phyloP scores from a whole-genome alignment of 2,888 invertebrate species.

The Craniophora ligustri region DNA sequence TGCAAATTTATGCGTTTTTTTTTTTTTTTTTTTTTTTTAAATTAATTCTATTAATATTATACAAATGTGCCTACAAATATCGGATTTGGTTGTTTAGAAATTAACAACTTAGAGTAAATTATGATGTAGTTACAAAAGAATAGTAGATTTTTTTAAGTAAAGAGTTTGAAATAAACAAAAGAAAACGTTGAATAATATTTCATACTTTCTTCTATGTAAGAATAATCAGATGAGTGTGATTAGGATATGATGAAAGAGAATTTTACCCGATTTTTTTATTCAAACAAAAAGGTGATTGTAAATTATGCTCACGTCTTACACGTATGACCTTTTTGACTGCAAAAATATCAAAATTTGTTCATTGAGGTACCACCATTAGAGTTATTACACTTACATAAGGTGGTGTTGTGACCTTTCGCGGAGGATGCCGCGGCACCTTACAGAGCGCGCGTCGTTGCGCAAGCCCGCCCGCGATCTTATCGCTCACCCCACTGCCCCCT shows the following conservation, averaged over 20 bases:
- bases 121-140: too few relatives aligned
- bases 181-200: too few relatives aligned
- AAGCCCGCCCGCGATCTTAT: constrained; percentile 68
- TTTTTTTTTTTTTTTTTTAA: too few relatives aligned
- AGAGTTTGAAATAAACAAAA: too few relatives aligned
- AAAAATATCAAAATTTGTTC: constrained; percentile 35
- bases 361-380: constrained; percentile 44
- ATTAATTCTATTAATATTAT: too few relatives aligned
- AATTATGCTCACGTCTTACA: constrained; percentile 9
- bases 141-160: too few relatives aligned
- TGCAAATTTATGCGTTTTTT: too few relatives aligned
- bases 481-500: constrained; percentile 66
- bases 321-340: constrained; percentile 24
- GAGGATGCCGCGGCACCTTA: constrained; percentile 79
- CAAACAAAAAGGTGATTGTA: not conserved
- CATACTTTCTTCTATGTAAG: too few relatives aligned
- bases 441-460: constrained; percentile 67
- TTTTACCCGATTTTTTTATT: not conserved
- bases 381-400: constrained; percentile 69
- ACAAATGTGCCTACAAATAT: too few relatives aligned
- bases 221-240: too few relatives aligned
- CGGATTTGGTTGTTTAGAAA: too few relatives aligned
- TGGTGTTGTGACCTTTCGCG: constrained; percentile 77
- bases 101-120: too few relatives aligned
- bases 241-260: not conserved